Conservation (phyloP, 2,113 vertebrate species). For the Onychostoma macrolepis region DNA sequence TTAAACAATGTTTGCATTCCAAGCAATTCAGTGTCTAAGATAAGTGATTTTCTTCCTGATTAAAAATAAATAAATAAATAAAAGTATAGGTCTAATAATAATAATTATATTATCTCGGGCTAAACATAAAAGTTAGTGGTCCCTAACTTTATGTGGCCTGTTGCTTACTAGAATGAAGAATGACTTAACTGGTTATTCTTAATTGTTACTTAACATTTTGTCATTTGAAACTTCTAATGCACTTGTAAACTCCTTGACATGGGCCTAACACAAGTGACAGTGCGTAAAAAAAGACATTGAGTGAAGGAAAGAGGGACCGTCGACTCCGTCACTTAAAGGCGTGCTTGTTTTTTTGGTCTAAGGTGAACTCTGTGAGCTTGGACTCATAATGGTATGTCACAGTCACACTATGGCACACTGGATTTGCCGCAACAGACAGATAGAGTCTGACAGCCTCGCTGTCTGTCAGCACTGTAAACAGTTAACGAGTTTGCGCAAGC, state of each 20-base stretch:
- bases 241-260: neutral
- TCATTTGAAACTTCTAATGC: constrained; percentile 21
- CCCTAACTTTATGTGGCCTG: neutral
- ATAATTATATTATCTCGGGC: neutral
- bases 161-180: neutral
- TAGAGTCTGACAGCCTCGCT: constrained; percentile 15
- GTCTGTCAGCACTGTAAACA: constrained; percentile 20
- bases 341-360: constrained; percentile 6
- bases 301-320: neutral
- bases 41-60: neutral
- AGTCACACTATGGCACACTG: constrained; percentile 34
- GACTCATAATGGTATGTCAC: constrained; percentile 25
- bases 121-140: neutral
- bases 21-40: neutral
- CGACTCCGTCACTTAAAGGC: neutral
- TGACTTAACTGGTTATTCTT: neutral
- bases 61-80: neutral
- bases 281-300: constrained; percentile 9
- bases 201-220: neutral
- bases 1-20: neutral
- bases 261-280: constrained; percentile 18
- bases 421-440: constrained; percentile 29
- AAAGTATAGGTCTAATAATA: neutral
- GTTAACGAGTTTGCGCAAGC: constrained; percentile 37
- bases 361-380: constrained; percentile 25